phyloP scores from a whole-genome alignment of 2,797 vertebrate species.

The Mormyrus proboscirostris region DNA sequence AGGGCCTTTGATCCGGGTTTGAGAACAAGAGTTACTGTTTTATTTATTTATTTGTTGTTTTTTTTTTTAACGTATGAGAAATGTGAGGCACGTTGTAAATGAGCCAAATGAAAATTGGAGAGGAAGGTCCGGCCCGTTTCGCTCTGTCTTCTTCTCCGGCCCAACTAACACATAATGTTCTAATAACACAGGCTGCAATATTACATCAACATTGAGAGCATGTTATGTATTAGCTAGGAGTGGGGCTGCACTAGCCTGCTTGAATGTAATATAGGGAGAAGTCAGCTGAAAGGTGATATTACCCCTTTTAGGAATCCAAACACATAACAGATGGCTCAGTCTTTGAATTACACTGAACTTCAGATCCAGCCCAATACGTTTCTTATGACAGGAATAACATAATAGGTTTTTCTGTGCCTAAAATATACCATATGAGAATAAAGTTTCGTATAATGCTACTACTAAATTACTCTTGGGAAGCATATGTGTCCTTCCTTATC shows the following conservation, averaged over 20 bases:
- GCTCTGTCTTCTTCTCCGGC: background rate
- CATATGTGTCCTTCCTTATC: slow-evolving; percentile 17
- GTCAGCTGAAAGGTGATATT: slow-evolving; percentile 24
- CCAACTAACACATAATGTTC: slow-evolving; percentile 2
- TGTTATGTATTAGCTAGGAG: slow-evolving; percentile 13
- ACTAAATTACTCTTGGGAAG: slow-evolving; percentile 21
- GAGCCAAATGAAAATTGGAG: slow-evolving; percentile 13
- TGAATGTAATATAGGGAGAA: slow-evolving; percentile 25
- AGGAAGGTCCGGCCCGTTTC: background rate
- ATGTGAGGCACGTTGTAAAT: slow-evolving; percentile 10
- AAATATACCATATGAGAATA: slow-evolving; percentile 25
- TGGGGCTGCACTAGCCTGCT: slow-evolving; percentile 8
- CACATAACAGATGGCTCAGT: slow-evolving; percentile 26
- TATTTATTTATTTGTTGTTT: background rate
- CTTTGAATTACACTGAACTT: slow-evolving; percentile 22
- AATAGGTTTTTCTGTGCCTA: slow-evolving; percentile 18
- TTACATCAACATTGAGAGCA: slow-evolving; percentile 3
- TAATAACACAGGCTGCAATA: background rate
- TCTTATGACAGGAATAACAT: slow-evolving; percentile 22
- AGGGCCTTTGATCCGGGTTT: background rate
- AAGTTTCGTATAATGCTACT: slow-evolving; percentile 14
- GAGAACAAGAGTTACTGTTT: background rate
- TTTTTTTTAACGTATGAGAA: background rate
- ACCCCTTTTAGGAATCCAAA: slow-evolving; percentile 22
- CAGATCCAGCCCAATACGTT: slow-evolving; percentile 23